Percentiles rank a stretch among this genome's conserved stretches.
These are phyloP conservation scores for Calosoma granatense DNA, from an alignment of 1,140 invertebrate species.

Conservation along the genomic window DNA sequence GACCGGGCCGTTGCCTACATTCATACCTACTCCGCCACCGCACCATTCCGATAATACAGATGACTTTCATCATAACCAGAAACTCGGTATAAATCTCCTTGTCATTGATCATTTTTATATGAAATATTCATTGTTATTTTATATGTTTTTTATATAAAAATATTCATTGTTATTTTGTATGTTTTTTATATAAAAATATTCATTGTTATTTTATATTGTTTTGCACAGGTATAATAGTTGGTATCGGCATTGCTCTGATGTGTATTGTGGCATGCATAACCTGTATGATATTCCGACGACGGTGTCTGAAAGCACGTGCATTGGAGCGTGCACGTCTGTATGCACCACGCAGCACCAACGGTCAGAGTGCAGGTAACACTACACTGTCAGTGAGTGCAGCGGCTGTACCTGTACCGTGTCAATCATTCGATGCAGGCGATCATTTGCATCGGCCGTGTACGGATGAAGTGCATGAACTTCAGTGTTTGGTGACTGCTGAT, in stretches of 20 bases:
- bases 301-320: slow-evolving; percentile 27
- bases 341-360: slow-evolving; percentile 22
- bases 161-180: neutral
- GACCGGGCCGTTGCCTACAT: slow-evolving; percentile 19
- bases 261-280: slow-evolving; percentile 32
- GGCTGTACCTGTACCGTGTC: neutral
- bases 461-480: slow-evolving; percentile 31
- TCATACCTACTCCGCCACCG: slow-evolving; percentile 13
- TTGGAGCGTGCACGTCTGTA: slow-evolving; percentile 16
- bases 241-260: slow-evolving; percentile 27
- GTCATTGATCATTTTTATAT: neutral
- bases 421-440: neutral
- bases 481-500: slow-evolving; percentile 30
- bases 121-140: slow-evolving; percentile 2
- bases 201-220: slow-evolving; percentile 11
- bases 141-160: neutral
- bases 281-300: slow-evolving; percentile 29
- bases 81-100: slow-evolving; percentile 31
- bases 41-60: too few relatives aligned
- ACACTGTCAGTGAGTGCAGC: slow-evolving; percentile 17
- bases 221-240: slow-evolving; percentile 32
- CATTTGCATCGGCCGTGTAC: slow-evolving; percentile 21
- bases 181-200: slow-evolving; percentile 1
- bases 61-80: slow-evolving; percentile 29
- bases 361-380: slow-evolving; percentile 16